Conservation (phyloP, 2,888 invertebrate genomes). For the Bellardia pandia region DNA sequence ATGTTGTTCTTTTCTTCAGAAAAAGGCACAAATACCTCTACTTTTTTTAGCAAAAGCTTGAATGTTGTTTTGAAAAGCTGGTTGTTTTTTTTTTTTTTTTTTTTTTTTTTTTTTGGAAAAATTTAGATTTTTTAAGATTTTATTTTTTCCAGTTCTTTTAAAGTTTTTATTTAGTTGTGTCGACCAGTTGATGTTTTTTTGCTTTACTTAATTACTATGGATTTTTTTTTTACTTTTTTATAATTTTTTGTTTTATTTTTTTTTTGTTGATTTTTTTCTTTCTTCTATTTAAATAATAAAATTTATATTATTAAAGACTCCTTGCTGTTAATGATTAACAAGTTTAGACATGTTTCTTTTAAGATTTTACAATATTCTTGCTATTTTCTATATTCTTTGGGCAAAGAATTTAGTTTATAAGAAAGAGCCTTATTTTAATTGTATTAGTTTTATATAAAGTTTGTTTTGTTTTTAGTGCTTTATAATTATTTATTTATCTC, state of each 20-base stretch:
- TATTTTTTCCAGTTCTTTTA: conserved; percentile 20
- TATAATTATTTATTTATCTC: conserved; percentile 31
- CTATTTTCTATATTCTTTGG: conserved; percentile 30
- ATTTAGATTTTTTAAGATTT: conserved; percentile 33
- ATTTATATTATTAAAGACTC: conserved; percentile 38
- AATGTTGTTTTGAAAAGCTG: conserved; percentile 14
- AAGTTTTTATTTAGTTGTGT: conserved; percentile 36
- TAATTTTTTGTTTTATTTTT: conserved; percentile 32
- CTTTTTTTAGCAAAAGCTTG: conserved; percentile 18
- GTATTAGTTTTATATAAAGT: conserved; percentile 6
- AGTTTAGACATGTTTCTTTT: conserved; percentile 8
- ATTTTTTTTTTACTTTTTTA: conserved; percentile 27
- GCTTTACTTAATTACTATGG: conserved; percentile 44
- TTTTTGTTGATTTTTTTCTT: conserved; percentile 29
- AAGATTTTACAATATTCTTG: not conserved
- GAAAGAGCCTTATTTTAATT: conserved; percentile 8
- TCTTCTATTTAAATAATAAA: conserved; percentile 37
- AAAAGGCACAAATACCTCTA: conserved; percentile 62
- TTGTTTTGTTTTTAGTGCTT: conserved; percentile 41
- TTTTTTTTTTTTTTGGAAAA: conserved; percentile 42
- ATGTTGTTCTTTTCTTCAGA: conserved; percentile 32
- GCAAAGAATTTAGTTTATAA: conserved; percentile 22
- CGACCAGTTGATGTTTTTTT: conserved; percentile 47
- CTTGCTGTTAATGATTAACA: conserved; percentile 9
- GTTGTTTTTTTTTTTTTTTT: not conserved